Conservation (phyloP, 2,113 vertebrate genomes). For the Nerophis ophidion region DNA sequence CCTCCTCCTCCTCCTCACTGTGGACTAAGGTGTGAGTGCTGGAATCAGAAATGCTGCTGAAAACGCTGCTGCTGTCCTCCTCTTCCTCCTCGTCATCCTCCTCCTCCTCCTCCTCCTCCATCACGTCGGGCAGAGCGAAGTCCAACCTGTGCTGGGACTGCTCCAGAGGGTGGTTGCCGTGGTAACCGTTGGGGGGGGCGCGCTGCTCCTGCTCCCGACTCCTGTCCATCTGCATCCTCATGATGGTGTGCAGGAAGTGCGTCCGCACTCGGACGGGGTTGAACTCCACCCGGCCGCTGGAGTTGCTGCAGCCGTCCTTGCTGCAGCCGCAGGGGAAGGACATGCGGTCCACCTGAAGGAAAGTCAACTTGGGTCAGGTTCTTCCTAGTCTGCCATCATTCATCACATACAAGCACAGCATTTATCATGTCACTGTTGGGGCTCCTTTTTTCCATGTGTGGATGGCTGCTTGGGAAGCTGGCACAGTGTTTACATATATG, state of each 20-base stretch:
- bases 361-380: not conserved
- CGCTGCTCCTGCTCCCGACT: conserved; percentile 87
- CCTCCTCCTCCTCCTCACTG: conserved; percentile 85
- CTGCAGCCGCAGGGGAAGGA: conserved; percentile 97
- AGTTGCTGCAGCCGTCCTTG: conserved; percentile 97
- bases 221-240: conserved; percentile 98
- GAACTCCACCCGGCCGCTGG: conserved; percentile 94
- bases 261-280: conserved; percentile 98
- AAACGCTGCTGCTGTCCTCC: conserved; percentile 95
- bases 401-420: too few species aligned
- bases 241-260: conserved; percentile 98
- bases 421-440: too few species aligned
- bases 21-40: conserved; percentile 94
- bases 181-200: conserved; percentile 81
- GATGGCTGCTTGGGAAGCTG: too few species aligned
- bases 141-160: conserved; percentile 80
- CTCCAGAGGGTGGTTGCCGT: conserved; percentile 72
- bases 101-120: conserved; percentile 58
- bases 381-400: too few species aligned
- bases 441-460: too few species aligned
- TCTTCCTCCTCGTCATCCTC: conserved; percentile 79
- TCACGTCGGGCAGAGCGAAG: conserved; percentile 79
- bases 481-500: too few species aligned
- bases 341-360: conserved; percentile 94
- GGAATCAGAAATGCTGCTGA: conserved; percentile 92